These are phyloP conservation scores for Rhogogaster chlorosoma DNA, from an alignment of 2,888 invertebrate genomes.

Conservation along the genomic window DNA sequence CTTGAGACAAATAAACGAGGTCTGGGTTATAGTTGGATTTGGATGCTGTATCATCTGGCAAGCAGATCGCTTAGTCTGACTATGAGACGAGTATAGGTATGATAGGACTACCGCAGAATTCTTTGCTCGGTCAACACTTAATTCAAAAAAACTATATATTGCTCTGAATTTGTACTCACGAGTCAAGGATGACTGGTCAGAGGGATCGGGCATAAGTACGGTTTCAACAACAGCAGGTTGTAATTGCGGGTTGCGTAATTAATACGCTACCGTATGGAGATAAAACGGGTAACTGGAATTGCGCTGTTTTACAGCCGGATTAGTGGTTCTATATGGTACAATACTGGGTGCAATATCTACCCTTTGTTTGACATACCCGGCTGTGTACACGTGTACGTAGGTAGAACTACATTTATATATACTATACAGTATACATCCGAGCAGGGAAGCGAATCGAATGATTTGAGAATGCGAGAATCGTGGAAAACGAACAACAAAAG, in stretches of 20 bases:
- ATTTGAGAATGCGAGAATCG: background rate
- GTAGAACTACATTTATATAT: background rate
- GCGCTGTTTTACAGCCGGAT: slow-evolving; percentile 45
- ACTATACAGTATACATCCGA: background rate
- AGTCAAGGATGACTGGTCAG: slow-evolving; percentile 22
- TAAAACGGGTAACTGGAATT: slow-evolving; percentile 39
- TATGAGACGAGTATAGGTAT: background rate
- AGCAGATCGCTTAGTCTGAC: slow-evolving; percentile 6
- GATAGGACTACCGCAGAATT: background rate
- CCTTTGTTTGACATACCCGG: slow-evolving; percentile 35
- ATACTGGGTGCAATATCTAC: slow-evolving; percentile 40
- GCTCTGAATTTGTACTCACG: slow-evolving; percentile 1
- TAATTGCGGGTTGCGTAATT: slow-evolving; percentile 39
- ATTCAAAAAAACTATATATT: background rate
- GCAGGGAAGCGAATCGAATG: background rate
- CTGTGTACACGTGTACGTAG: background rate
- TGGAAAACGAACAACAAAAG: background rate
- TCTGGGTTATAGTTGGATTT: slow-evolving; percentile 41
- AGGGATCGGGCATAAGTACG: slow-evolving; percentile 23
- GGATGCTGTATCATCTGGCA: slow-evolving; percentile 42
- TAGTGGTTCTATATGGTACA: slow-evolving; percentile 17
- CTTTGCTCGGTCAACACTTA: background rate
- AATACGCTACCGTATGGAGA: slow-evolving; percentile 27
- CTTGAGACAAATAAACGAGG: slow-evolving; percentile 36
- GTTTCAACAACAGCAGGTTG: slow-evolving; percentile 22